Base-by-base conservation (phyloP, 1,140 invertebrate species). In the Ridgeia piscesae region DNA sequence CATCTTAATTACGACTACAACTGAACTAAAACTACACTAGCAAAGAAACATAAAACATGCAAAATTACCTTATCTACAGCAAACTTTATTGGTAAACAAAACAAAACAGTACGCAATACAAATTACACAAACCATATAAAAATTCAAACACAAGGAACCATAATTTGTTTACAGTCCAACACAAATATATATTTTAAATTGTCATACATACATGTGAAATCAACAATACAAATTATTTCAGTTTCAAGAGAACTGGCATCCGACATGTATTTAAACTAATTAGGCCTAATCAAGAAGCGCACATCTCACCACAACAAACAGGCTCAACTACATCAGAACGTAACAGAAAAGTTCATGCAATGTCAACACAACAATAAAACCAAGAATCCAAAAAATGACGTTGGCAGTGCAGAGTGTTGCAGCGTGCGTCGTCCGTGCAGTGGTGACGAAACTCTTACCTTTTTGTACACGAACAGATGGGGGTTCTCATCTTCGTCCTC, bases 41-140 rank as follows among this genome's bases (percentile, higher is more conserved):
- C 27, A 77, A 77, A 77, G 58, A 77, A 77, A 77, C 58, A 17
- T 77, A 31, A 77, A 77, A 21, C 58, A 77, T 77, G 58, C 58
- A 77, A 77, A 27, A 21, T 31, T 77, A 77, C 58, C 58, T 77
- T 77, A 77, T 77, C 58, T 77, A 77, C 58, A 77, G 27, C 58
- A 77, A 77, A 77, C 58, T 77, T 77, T 77, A 77, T 77, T 77
- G 58, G 58, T 77, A 77, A 77, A 77, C 58, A 77, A 77, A 77
- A 77, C 58, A 77, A 77, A 9, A 77, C 6, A 77, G 11, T 21
- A 77, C 17, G 27, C 58, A 77, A 77, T 2, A 8, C 14, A 77
- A 77, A 21, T 17, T 77, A 14, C 58, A 77, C 58, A 77, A 8
- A 77, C 27, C 58, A 77, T 77, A 77, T 42, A 42, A 42, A 77